Conservation (phyloP, 2,888 invertebrate genomes). For the Nycteola revayana region DNA sequence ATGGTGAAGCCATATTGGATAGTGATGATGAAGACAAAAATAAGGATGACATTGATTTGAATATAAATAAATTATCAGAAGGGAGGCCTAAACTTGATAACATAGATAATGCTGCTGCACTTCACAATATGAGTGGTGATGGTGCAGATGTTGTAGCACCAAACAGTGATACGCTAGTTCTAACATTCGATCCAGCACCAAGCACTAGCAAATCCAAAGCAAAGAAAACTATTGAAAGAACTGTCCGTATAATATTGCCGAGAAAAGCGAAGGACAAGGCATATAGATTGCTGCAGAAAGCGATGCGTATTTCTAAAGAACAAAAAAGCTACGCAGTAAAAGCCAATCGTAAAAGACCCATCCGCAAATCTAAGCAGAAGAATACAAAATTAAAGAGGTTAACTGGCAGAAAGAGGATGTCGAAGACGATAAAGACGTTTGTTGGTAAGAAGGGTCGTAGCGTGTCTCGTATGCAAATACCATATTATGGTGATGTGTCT, state of each 20-base stretch:
- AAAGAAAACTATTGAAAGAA: constrained; percentile 4
- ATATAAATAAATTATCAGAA: too few species aligned
- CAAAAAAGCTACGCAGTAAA: constrained; percentile 2
- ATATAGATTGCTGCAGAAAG: constrained; percentile 25
- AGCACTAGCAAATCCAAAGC: constrained; percentile 16
- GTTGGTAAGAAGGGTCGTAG: too few species aligned
- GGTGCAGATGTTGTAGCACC: background rate
- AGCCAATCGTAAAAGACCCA: too few species aligned
- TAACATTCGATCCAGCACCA: constrained; percentile 6
- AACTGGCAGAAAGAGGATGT: background rate
- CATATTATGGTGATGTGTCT: too few species aligned
- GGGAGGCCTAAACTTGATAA: background rate
- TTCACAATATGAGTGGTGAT: too few species aligned
- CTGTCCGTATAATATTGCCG: constrained; percentile 32
- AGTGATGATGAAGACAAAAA: constrained; percentile 2
- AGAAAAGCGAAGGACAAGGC: constrained; percentile 42
- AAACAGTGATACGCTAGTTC: background rate
- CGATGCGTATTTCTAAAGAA: background rate
- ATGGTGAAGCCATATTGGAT: too few species aligned
- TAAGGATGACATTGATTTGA: constrained; percentile 1
- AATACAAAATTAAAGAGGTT: background rate
- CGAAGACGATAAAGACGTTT: too few species aligned
- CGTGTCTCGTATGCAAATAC: too few species aligned
- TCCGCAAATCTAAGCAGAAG: background rate
- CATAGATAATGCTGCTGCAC: background rate